A percentile compares a stretch with the other conserved stretches of the same genome.
phyloP scores from a whole-genome alignment of 2,113 vertebrate species.

The Mobula hypostoma region DNA sequence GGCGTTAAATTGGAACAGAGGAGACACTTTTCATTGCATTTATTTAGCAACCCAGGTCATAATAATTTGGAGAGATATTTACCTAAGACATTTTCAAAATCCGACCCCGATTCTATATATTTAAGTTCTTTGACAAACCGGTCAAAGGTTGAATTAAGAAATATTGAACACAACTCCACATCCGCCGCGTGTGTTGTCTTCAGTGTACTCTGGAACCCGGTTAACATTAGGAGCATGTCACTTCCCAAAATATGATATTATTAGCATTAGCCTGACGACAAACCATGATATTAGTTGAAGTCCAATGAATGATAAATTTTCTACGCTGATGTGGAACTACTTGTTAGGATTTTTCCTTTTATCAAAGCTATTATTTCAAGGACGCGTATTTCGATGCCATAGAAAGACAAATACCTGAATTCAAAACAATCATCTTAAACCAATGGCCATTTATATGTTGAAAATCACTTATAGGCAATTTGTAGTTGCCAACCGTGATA shows the following conservation, averaged over 20 bases:
- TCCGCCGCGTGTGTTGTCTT: not conserved
- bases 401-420: no score
- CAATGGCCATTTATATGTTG: not conserved
- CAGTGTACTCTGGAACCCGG: not conserved
- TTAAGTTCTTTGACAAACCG: not conserved
- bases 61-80: not conserved
- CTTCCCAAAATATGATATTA: not conserved
- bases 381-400: not conserved
- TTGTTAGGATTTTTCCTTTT: not conserved
- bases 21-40: not conserved
- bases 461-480: not conserved
- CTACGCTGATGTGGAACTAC: not conserved
- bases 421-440: not conserved
- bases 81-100: not conserved
- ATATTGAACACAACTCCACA: not conserved
- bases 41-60: not conserved
- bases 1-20: not conserved
- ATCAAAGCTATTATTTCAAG: not conserved
- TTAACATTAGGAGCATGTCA: not conserved
- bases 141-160: not conserved
- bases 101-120: not conserved
- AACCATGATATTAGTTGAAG: not conserved
- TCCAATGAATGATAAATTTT: not conserved
- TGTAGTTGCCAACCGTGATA: not conserved
- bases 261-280: not conserved